Evolutionary conservation across 2,888 invertebrate species (phyloP), one percentile per base, ranked within the genome.

Genomic region (Gibbula magus): DNA sequence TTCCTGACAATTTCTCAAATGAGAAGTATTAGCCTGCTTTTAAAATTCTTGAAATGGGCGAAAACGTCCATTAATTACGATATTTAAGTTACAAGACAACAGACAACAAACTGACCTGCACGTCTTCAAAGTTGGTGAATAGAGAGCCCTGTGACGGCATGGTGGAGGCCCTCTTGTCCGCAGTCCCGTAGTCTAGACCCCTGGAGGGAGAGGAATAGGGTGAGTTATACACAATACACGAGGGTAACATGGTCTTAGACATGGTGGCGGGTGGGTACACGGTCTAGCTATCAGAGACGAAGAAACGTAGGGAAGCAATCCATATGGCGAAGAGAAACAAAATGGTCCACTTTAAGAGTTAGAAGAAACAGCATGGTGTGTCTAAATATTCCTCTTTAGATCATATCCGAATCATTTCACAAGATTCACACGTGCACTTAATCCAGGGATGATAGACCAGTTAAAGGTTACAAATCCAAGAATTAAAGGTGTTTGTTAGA

Each of bases 111-210:
- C 88, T 84, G 84, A 93, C 92, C 91, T 92, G 92, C 16, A 93
- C 92, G 78, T 93, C 93, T 83, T 93, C 93, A 79, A 93, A 93
- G 87, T 92, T 93, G 66, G 92, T 93, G 86, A 93, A 93, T 77
- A 93, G 90, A 0, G 91, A 91, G 5, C 92, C 92, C 74, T 92
- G 89, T 18, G 92, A 91, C 22, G 92, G 91, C 89, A 91, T 89
- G 54, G 91, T 85, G 66, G 90, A 89, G 22, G 89, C 86, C 79
- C 89, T 81, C 80, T 90, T 89, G 82, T 90, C 90, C 51, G 88
- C 80, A 54, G 88, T 84, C 73, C 81, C 82, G 82, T 88, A 89
- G 78, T 88, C 89, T 81, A 88, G 85, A 54, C 88, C 88, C 84
- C 89, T 90, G 84, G 82, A 86, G 73, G 86, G 85, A 79, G 87